Base-by-base conservation (phyloP, 2,888 invertebrate species). In the Mesorhabditis belari region DNA sequence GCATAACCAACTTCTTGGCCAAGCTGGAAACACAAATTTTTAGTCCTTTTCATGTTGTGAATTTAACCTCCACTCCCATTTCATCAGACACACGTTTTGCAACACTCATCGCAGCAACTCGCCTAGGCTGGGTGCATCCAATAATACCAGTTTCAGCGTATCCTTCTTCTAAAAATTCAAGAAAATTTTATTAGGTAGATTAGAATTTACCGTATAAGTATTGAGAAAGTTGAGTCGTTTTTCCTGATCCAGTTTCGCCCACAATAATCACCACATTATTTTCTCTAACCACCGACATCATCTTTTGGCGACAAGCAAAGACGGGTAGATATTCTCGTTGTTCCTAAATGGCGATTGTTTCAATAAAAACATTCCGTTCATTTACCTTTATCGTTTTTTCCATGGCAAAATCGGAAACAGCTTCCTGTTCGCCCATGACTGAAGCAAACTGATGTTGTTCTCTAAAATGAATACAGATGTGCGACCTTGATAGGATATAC, bases 51-150 rank as follows among this genome's bases (percentile, higher is more conserved):
- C 6, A 21, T 12, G 51, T 51, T 51, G 9, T 51, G 26, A 3
- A 61, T 24, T 1, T n/a, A 12, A 65, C 67, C 63, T 88, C 88
- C 0, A 90, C 89, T 35, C 87, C 86, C 92, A 96, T 94, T 85
- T 99, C 98, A 81, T 98, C 96, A 2, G 95, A 90, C 12, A 99
- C 98, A 76, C 98, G 87, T 83, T 98, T 96, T 1, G 98, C 98
- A 0, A 99, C 98, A 0, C 94, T 93, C 96, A 98, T 96, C 66
- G 98, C 96, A 52, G 98, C 98, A 0, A 98, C 94, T 67, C 86
- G 86, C 66, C 98, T 85, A 0, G 98, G 98, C 83, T 96, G 96
- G 0, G 96, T 99, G 82, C 98, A 98, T 0, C 96, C 98, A 73
- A 98, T 91, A 87, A 91, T 90, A 26, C 95, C 56, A 55, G 21